Evolutionary conservation across 2,797 vertebrate genomes (phyloP).

Genomic region (Peromyscus aztecus): DNA sequence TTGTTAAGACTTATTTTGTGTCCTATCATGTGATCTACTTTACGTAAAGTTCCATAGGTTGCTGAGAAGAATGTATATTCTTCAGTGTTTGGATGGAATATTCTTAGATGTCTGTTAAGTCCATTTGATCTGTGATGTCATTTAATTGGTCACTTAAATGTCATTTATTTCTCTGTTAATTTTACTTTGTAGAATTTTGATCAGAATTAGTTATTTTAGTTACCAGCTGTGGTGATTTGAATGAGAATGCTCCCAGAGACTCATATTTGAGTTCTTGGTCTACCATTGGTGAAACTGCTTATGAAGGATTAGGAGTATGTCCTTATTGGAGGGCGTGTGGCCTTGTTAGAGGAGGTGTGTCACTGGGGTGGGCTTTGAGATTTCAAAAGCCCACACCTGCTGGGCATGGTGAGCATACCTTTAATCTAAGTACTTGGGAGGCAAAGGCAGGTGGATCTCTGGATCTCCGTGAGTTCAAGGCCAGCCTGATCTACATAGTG

Average conservation of each 20-base stretch:
- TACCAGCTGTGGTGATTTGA: background rate
- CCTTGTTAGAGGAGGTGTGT: background rate
- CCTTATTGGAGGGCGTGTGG: background rate
- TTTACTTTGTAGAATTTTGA: background rate
- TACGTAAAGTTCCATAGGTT: background rate
- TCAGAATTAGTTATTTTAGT: background rate
- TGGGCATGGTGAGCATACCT: background rate
- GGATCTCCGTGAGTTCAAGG: background rate
- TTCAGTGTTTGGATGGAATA: background rate
- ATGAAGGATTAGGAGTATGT: background rate
- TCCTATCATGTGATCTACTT: background rate
- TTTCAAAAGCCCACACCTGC: background rate
- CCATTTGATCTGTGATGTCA: background rate
- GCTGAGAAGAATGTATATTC: background rate
- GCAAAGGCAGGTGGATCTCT: background rate
- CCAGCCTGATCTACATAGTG: background rate
- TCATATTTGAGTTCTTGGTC: background rate
- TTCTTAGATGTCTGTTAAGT: background rate
- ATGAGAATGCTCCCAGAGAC: background rate
- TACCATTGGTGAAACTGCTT: background rate
- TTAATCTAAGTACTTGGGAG: background rate
- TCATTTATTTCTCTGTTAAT: background rate
- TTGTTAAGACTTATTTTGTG: background rate
- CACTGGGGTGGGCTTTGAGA: background rate
- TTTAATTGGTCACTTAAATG: background rate